These are phyloP conservation scores for Drymonia ruficornis DNA, from an alignment of 2,888 invertebrate species.

Conservation along the genomic window DNA sequence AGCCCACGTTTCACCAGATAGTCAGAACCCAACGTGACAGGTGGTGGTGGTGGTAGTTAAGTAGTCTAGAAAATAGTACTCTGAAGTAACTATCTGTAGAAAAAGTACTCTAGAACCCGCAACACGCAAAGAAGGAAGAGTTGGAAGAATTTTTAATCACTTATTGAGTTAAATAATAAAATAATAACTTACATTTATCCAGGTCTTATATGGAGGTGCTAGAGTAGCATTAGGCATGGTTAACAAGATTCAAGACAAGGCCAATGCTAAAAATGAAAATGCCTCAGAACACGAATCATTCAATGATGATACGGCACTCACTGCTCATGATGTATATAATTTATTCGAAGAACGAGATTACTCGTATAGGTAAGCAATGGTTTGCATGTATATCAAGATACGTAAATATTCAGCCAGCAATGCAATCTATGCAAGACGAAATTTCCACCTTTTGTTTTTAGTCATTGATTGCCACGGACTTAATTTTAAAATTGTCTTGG, in stretches of 20 bases:
- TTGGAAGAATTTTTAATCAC: too few species aligned
- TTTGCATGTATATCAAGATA: not conserved
- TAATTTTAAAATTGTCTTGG: too few species aligned
- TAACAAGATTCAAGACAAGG: not conserved
- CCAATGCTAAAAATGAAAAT: conserved; percentile 5
- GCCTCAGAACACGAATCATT: not conserved
- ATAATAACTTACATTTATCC: conserved; percentile 4
- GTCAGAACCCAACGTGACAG: too few species aligned
- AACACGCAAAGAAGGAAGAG: too few species aligned
- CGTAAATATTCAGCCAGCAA: not conserved
- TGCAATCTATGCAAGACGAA: too few species aligned
- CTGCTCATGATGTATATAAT: conserved; percentile 50
- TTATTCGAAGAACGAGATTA: conserved; percentile 47
- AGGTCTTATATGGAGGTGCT: conserved; percentile 48
- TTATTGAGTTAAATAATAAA: too few species aligned
- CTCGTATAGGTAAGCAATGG: conserved; percentile 45
- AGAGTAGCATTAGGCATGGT: conserved; percentile 50
- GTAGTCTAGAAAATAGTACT: conserved; percentile 2
- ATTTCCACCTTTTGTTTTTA: too few species aligned
- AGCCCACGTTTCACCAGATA: too few species aligned
- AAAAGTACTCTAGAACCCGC: too few species aligned
- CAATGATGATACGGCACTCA: conserved; percentile 27
- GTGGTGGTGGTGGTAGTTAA: too few species aligned
- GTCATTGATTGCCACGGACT: too few species aligned
- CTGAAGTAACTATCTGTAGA: too few species aligned